Percentiles rank a stretch among this genome's conserved stretches.
Conservation (phyloP, 2,113 vertebrate genomes). For the Agapornis roseicollis region DNA sequence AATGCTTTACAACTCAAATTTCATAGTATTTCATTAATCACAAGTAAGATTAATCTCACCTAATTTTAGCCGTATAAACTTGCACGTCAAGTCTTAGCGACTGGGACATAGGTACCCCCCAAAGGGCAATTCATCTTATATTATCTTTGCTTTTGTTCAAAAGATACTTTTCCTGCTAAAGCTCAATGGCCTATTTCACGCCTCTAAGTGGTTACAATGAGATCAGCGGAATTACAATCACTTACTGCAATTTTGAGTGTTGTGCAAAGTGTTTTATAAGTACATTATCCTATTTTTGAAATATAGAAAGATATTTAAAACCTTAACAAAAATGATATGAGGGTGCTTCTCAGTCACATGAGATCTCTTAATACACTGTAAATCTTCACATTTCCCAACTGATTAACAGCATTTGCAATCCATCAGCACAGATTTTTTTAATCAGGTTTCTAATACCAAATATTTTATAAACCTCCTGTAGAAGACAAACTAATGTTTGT, state of each 20-base stretch:
- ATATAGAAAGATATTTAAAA: slow-evolving; percentile 61
- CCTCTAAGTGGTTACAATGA: slow-evolving; percentile 59
- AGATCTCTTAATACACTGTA: slow-evolving; percentile 12
- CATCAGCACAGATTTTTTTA: neutral
- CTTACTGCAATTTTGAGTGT: slow-evolving; percentile 60
- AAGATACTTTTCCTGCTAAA: slow-evolving; percentile 38
- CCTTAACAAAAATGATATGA: slow-evolving; percentile 6
- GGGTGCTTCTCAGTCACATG: slow-evolving; percentile 39
- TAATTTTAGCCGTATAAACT: neutral
- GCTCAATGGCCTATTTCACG: slow-evolving; percentile 53
- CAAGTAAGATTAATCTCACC: neutral
- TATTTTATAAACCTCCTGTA: neutral
- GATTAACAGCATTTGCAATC: slow-evolving; percentile 5
- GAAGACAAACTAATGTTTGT: slow-evolving; percentile 9
- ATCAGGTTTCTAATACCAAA: neutral
- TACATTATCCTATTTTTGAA: slow-evolving; percentile 62
- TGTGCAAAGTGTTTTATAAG: slow-evolving; percentile 48
- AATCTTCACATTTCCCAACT: neutral
- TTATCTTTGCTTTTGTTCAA: slow-evolving; percentile 45
- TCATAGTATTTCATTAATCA: neutral
- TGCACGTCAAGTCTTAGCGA: neutral
- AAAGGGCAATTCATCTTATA: slow-evolving; percentile 30
- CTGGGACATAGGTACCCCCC: neutral
- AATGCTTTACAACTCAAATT: neutral
- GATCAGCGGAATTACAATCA: slow-evolving; percentile 59